Conservation (phyloP, 2,113 vertebrate species). For the Recurvirostra avosetta region DNA sequence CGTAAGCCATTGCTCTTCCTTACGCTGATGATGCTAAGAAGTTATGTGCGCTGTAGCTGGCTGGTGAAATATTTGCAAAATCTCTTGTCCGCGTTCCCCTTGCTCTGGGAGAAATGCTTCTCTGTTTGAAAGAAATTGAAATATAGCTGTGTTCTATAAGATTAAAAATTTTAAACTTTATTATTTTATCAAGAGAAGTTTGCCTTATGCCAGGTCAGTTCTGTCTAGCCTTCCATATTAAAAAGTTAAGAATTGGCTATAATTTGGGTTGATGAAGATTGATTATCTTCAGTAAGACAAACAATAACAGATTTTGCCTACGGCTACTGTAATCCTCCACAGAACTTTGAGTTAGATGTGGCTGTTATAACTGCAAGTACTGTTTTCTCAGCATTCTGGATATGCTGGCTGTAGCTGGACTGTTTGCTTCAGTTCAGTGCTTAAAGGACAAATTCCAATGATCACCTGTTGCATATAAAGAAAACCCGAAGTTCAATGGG, state of each 20-base stretch:
- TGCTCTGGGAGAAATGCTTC: background rate
- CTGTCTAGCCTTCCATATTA: background rate
- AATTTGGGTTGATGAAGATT: background rate
- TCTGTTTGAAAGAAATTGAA: background rate
- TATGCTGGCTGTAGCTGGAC: background rate
- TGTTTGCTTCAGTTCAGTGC: background rate
- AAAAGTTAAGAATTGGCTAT: background rate
- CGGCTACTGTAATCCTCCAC: background rate
- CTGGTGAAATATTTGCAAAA: background rate
- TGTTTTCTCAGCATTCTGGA: background rate
- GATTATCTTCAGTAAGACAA: background rate
- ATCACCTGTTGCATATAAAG: background rate
- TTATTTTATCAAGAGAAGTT: background rate
- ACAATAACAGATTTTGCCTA: background rate
- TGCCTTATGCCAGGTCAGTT: background rate
- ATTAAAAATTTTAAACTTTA: background rate
- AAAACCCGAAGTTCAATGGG: background rate
- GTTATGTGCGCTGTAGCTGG: background rate
- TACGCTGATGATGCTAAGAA: fast-evolving
- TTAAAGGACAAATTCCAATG: background rate
- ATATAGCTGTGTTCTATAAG: background rate
- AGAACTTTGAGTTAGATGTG: background rate
- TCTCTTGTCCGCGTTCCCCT: background rate
- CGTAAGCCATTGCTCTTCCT: background rate
- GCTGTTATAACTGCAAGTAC: background rate